Base-by-base conservation (phyloP, 1,140 invertebrate species). In the Thereuonema tuberculata region DNA sequence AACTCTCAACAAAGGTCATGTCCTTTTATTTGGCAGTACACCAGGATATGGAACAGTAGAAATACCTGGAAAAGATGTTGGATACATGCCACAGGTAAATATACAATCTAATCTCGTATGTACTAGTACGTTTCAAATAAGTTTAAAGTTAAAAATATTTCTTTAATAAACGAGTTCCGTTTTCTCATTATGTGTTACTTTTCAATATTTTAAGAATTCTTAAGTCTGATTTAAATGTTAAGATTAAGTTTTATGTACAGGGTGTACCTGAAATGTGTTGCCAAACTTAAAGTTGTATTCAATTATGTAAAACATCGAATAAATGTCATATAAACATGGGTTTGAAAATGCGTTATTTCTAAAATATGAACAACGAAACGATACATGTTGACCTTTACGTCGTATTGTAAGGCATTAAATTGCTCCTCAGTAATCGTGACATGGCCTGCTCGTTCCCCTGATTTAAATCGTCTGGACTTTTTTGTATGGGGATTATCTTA, bases 41-140 rank as follows among this genome's bases (percentile, higher is more conserved):
- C 90, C 90, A 1, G 89, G 89, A 0, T 84, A 85, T 12, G 76
- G 65, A 50, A 74, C 73, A 24, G 85, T 83, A 0, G 89, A 89
- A 0, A 87, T 94, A 1, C 91, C 91, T 1, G 91, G 91, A 14
- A 88, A 87, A 68, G 79, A 88, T 12, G 87, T 80, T 28, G 79
- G 79, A 14, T 92, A 89, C 66, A 93, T 92, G 89, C 89, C 88
- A 47, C 77, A 78, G 66, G 73, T 75, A 67, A 62, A 47, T 37
- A 9, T 43, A 12, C n/a, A n/a, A 12, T 43, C 37, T n/a, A 12
- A 43, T 12, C 37, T 12, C 9, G n/a, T n/a, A 43, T 43, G 9
- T 43, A 43, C n/a, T 9, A 43, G 9, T 43, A 12, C n/a, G 37
- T 43, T 12, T n/a, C 9, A 9, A 43, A 43, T 43, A n/a, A 43